phyloP scores from a whole-genome alignment of 2,888 invertebrate species.

The Sarcophaga carnaria region DNA sequence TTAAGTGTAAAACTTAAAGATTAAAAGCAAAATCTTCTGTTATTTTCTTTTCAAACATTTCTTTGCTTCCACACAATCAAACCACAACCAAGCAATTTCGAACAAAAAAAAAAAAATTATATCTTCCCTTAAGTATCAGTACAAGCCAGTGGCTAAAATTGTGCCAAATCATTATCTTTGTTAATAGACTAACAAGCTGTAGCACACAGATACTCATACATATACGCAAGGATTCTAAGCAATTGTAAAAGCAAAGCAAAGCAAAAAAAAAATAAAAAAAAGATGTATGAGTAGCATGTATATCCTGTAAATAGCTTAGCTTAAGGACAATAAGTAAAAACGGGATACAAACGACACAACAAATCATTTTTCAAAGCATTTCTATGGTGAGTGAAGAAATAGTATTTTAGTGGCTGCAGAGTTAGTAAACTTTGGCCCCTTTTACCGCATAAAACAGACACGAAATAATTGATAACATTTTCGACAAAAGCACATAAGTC shows the following conservation, averaged over 20 bases:
- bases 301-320: constrained; percentile 23
- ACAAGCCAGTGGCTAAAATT: neutral
- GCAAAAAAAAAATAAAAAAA: too few species aligned
- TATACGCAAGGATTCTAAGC: constrained; percentile 14
- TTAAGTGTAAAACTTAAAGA: constrained; percentile 67
- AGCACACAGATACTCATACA: constrained; percentile 32
- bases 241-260: neutral
- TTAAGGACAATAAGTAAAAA: constrained; percentile 38
- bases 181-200: constrained; percentile 30
- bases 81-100: too few species aligned
- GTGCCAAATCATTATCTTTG: too few species aligned
- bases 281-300: neutral
- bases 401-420: neutral
- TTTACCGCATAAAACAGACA: neutral
- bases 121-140: too few species aligned
- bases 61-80: neutral
- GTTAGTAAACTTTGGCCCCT: constrained; percentile 23
- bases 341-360: constrained; percentile 1
- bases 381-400: constrained; percentile 5
- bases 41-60: constrained; percentile 1
- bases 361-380: constrained; percentile 63
- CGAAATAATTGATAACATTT: constrained; percentile 4
- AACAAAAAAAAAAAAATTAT: too few species aligned
- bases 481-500: constrained; percentile 39
- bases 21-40: constrained; percentile 54